These are phyloP conservation scores for Plecotus auritus DNA, from an alignment of 2,113 vertebrate species.

Conservation along the genomic window DNA sequence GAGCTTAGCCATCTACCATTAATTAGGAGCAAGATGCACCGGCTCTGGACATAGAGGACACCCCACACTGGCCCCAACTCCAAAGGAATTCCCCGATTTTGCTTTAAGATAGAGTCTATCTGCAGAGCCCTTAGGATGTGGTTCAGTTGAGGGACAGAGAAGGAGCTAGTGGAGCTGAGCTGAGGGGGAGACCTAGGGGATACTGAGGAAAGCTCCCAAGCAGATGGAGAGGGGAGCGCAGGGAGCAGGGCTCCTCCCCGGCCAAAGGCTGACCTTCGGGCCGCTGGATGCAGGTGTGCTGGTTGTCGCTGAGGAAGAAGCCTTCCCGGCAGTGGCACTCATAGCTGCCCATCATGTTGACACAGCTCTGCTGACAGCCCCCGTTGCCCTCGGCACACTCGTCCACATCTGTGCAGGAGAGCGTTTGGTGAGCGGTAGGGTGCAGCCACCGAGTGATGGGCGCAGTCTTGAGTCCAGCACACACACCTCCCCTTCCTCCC, in stretches of 20 bases:
- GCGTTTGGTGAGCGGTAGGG: not conserved
- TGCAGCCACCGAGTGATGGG: not conserved
- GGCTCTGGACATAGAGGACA: not conserved
- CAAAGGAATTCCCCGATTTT: not conserved
- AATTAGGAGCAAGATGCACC: not conserved
- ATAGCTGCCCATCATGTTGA: conserved; percentile 99
- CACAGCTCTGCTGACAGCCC: conserved; percentile 96
- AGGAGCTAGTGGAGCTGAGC: not conserved
- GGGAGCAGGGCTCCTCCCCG: not conserved
- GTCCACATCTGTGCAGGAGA: conserved; percentile 88
- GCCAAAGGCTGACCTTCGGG: conserved; percentile 88
- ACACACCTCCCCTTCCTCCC: too few relatives aligned
- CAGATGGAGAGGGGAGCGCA: not conserved
- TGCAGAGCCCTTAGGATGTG: not conserved
- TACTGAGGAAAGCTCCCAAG: not conserved
- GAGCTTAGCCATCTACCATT: not conserved
- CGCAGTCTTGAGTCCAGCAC: not conserved
- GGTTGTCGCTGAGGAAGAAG: conserved; percentile 99
- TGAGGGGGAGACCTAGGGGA: too few relatives aligned
- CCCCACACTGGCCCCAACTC: not conserved
- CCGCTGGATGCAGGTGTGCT: conserved; percentile 98
- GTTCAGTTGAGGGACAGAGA: not conserved
- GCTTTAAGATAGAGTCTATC: not conserved
- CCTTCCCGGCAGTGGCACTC: conserved; percentile 97
- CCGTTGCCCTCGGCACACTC: conserved; percentile 96